These are phyloP conservation scores for Rhabdomys pumilio DNA, from an alignment of 2,797 vertebrate genomes.

Conservation along the genomic window DNA sequence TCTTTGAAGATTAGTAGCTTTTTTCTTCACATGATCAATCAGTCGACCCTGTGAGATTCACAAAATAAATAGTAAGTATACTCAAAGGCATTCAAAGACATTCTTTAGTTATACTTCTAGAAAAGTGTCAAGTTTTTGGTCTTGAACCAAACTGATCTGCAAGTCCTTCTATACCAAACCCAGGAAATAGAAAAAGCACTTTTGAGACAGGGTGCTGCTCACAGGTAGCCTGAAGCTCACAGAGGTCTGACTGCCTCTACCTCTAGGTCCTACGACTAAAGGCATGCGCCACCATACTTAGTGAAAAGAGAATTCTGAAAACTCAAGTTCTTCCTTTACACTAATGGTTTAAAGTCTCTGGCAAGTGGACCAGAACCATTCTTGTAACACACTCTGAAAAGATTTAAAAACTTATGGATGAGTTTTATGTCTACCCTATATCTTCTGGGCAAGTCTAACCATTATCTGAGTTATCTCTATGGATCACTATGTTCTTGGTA, in stretches of 20 bases:
- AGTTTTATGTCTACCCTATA: slow-evolving; percentile 37
- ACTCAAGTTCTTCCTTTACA: slow-evolving; percentile 30
- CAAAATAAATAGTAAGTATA: slow-evolving; percentile 58
- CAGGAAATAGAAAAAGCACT: not conserved
- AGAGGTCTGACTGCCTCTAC: not conserved
- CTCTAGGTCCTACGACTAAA: not conserved
- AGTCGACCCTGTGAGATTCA: slow-evolving; percentile 94
- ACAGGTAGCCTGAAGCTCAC: not conserved
- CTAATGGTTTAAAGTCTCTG: slow-evolving; percentile 46
- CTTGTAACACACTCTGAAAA: slow-evolving; percentile 53
- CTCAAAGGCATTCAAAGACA: slow-evolving; percentile 63
- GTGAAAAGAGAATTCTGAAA: slow-evolving; percentile 43
- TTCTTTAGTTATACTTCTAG: slow-evolving; percentile 32
- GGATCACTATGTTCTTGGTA: not conserved
- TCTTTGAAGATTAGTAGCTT: slow-evolving; percentile 98
- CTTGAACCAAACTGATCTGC: not conserved
- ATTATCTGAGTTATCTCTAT: slow-evolving; percentile 27
- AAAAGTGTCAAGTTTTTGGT: slow-evolving; percentile 39
- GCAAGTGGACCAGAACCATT: not conserved
- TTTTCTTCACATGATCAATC: slow-evolving; percentile 99
- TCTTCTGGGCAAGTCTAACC: slow-evolving; percentile 35
- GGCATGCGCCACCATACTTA: not conserved
- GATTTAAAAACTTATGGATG: slow-evolving; percentile 25
- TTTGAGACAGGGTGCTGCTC: not conserved
- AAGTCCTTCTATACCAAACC: not conserved